Evolutionary conservation across 2,888 invertebrate genomes (phyloP).

Genomic region (Noctua fimbriata): DNA sequence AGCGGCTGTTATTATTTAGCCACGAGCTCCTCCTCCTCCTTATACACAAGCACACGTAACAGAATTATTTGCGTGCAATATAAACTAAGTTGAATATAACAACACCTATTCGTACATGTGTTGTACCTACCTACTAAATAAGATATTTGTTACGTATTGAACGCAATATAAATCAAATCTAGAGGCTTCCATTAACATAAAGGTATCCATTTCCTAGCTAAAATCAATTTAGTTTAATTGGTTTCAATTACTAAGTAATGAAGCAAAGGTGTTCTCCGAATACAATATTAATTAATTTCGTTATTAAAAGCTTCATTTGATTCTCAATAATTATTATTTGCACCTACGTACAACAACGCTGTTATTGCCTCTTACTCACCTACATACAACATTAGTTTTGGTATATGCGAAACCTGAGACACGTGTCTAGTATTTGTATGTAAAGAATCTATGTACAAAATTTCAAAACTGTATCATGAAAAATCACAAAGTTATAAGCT

Average conservation of each 20-base stretch:
- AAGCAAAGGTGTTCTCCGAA: slow-evolving; percentile 16
- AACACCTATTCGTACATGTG: not conserved
- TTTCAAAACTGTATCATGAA: no score
- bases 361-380: not conserved
- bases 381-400: no score
- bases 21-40: no score
- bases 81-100: not conserved
- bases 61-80: not conserved
- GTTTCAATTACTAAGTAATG: slow-evolving; percentile 38
- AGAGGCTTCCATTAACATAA: not conserved
- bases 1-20: no score
- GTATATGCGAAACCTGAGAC: no score
- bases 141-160: not conserved
- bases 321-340: slow-evolving; percentile 19
- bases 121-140: not conserved
- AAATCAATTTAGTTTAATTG: slow-evolving; percentile 13
- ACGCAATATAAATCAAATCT: not conserved
- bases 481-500: no score
- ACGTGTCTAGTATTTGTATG: no score
- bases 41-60: not conserved
- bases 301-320: slow-evolving; percentile 22
- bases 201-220: slow-evolving; percentile 2
- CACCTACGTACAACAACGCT: not conserved
- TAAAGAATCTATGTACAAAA: no score
- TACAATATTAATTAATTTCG: slow-evolving; percentile 22